Evolutionary conservation across 2,888 invertebrate species (phyloP), one percentile per base, ranked within the genome.

Genomic region (Eulithis testata): DNA sequence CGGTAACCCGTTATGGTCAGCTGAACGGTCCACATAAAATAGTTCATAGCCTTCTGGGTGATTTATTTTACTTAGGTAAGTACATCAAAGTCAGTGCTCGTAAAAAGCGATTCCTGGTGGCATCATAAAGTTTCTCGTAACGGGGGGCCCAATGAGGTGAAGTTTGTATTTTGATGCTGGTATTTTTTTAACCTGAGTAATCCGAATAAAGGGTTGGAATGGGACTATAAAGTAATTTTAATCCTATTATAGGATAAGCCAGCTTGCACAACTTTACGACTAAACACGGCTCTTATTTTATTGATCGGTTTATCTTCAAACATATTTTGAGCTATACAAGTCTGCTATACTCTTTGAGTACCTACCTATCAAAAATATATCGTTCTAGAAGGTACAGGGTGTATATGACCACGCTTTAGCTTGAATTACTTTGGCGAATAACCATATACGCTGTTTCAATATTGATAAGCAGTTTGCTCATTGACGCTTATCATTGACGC

Each of bases 11-110:
- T 77, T 77, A 75, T 76, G 75, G 75, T 75, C 72, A 73, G 75
- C 74, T 71, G 68, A 73, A 75, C 68, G 66, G 58, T 72, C 47
- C 65, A 71, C 73, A 76, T 78, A 78, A 80, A 81, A 68, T 66
- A 64, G 74, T 72, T 77, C 71, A 77, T 75, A 74, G 72, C 72
- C 71, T 72, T 75, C 69, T 69, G 63, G 68, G 66, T 80, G 75
- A 76, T 81, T 78, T 73, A 78, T 77, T 76, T 78, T 74, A 75
- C 76, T 79, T 31, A 40, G 8, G 40, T 37, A 37, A 8, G 37
- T 81, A 75, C 76, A 80, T 81, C 76, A 81, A 82, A 77, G 76
- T 80, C 76, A 74, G 70, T 67, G 74, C 68, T 85, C 82, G 79
- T 85, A 83, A 81, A 84, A 79, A 77, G 75, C 67, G 76, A 68